Evolutionary conservation across 2,113 vertebrate species (phyloP), one percentile per base, ranked within the genome.

Genomic region (Typhlomys cinereus): DNA sequence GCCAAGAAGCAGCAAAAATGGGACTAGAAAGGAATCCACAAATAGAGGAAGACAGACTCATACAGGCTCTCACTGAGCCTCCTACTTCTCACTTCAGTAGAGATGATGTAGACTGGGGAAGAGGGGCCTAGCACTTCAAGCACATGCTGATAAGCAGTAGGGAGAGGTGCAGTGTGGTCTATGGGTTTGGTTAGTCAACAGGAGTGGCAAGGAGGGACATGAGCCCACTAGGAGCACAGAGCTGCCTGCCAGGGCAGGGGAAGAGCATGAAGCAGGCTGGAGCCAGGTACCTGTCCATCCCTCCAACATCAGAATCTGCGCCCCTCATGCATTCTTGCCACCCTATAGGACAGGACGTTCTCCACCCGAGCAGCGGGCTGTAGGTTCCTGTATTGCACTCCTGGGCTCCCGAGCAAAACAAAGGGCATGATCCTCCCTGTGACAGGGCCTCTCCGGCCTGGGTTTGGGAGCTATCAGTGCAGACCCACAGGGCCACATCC

Each of bases 81-180:
- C n/a, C n/a, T n/a, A n/a, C 13, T 73, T 70, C 64, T 36, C 85
- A 27, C 61, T n/a, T 89, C 59, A 27, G 61, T 54, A 66, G 46
- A 62, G 44, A 59, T 18, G 62, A 70, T 70, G 4, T 27, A 48
- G 18, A 50, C 74, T 41, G 12, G 59, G 21, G 31, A 48, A 25
- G 41, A 64, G 11, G 21, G 52, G 54, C 31, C 25, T 54, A 13
- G 0, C 2, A 44, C 17, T 52, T 34, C 61, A 64, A 84, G 41
- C 46, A 87, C 29, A 18, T 0, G 0, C 29, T n/a, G 70, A 31
- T 25, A 31, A 48, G 48, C 20, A 21, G 36, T 10, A 44, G 48
- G 27, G 48, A 34, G 81, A 41, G 44, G 18, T 34, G 61, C n/a
- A 9, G 5, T 36, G n/a, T 34, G 11, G 18, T 7, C 21, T 52